phyloP scores from a whole-genome alignment of 1,140 invertebrate genomes.

The Pectinophora gossypiella region DNA sequence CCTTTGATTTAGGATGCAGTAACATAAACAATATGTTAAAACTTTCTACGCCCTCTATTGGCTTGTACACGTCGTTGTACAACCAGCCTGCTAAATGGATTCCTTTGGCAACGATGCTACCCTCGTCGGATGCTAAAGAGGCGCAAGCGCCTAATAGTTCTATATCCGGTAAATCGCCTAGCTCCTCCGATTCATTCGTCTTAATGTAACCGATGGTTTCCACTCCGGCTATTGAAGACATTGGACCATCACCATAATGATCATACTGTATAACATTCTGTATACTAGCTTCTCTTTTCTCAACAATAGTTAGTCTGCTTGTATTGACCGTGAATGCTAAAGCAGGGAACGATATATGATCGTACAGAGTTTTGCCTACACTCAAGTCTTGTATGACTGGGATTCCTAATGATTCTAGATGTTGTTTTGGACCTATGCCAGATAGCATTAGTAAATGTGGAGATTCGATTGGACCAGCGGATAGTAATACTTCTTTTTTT shows the following conservation, averaged over 20 bases:
- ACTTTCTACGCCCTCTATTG: constrained; percentile 77
- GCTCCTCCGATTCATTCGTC: constrained; percentile 74
- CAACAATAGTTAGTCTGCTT: constrained; percentile 58
- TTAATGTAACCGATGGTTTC: constrained; percentile 81
- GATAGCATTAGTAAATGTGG: constrained; percentile 89
- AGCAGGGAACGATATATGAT: constrained; percentile 83
- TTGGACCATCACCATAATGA: constrained; percentile 71
- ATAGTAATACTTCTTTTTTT: constrained; percentile 82
- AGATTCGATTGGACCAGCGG: constrained; percentile 86
- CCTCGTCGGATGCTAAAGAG: constrained; percentile 79
- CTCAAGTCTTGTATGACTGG: constrained; percentile 79
- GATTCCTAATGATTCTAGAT: constrained; percentile 81
- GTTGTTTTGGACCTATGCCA: constrained; percentile 83
- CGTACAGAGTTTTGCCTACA: constrained; percentile 84
- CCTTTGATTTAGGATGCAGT: constrained; percentile 84
- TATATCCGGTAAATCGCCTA: constrained; percentile 77
- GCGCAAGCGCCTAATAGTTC: constrained; percentile 76
- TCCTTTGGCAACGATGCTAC: constrained; percentile 74
- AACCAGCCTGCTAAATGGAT: constrained; percentile 76
- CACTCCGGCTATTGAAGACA: constrained; percentile 76
- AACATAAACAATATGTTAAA: constrained; percentile 83
- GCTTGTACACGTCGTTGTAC: constrained; percentile 76
- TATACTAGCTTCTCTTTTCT: constrained; percentile 64
- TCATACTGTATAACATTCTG: constrained; percentile 64
- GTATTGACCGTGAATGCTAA: constrained; percentile 77